phyloP scores from a whole-genome alignment of 2,888 invertebrate genomes.

The Synanthedon vespiformis region DNA sequence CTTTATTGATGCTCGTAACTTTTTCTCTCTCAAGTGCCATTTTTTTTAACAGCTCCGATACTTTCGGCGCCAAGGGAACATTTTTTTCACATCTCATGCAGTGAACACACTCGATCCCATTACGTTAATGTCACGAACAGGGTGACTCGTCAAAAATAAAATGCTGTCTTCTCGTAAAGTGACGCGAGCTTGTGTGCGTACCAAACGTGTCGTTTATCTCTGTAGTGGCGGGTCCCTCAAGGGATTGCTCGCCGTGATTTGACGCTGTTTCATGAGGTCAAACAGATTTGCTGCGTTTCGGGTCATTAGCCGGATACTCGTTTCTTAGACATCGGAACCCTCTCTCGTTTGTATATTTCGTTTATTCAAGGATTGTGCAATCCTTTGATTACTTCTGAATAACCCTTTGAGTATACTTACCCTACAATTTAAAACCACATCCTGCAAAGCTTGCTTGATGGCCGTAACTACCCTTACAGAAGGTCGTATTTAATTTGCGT shows the following conservation, averaged over 20 bases:
- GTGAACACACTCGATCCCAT: conserved; percentile 15
- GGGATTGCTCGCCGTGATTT: conserved; percentile 17
- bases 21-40: conserved; percentile 1
- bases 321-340: not conserved
- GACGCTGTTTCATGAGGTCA: conserved; percentile 11
- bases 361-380: not conserved
- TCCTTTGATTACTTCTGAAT: too few relatives aligned
- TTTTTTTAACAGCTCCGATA: conserved; percentile 3
- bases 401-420: too few relatives aligned
- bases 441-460: too few relatives aligned
- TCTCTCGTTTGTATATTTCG: not conserved
- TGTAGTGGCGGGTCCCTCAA: conserved; percentile 8
- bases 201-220: not conserved
- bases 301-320: conserved; percentile 17
- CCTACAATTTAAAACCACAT: too few relatives aligned
- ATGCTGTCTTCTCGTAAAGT: conserved; percentile 7
- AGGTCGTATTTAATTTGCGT: too few relatives aligned
- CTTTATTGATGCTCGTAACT: conserved; percentile 6
- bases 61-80: not conserved
- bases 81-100: conserved; percentile 13
- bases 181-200: not conserved
- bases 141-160: conserved; percentile 25
- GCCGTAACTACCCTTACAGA: too few relatives aligned
- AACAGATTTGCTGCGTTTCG: conserved; percentile 14
- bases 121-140: conserved; percentile 27